A percentile compares a stretch with the other conserved stretches of the same genome.
phyloP scores from a whole-genome alignment of 2,888 invertebrate species.

The Loripinus fragilis region DNA sequence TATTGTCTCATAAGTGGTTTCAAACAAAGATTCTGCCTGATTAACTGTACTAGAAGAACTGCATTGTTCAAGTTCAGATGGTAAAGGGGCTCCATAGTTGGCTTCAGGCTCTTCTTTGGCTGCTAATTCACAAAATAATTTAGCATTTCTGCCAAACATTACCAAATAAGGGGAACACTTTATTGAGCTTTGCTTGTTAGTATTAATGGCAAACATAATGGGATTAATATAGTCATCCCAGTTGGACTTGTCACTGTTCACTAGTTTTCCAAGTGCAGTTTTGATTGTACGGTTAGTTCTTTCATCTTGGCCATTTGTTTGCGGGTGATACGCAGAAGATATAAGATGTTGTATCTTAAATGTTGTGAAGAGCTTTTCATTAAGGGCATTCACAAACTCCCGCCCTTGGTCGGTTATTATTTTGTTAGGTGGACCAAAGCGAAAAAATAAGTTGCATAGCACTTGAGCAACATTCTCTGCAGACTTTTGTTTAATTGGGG shows the following conservation, averaged over 20 bases:
- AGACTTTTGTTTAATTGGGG: background rate
- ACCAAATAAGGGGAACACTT: background rate
- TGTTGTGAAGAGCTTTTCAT: background rate
- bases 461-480: background rate
- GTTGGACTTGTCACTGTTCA: background rate
- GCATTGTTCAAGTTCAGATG: background rate
- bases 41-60: background rate
- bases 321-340: conserved; percentile 36
- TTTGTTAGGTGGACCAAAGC: conserved; percentile 19
- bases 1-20: background rate
- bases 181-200: background rate
- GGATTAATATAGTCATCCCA: conserved; percentile 11
- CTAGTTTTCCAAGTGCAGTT: background rate
- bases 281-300: conserved; percentile 36
- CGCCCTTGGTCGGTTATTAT: conserved; percentile 22
- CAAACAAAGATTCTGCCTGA: background rate
- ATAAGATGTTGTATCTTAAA: conserved; percentile 9
- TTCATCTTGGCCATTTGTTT: conserved; percentile 36
- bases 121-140: background rate
- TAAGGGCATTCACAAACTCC: conserved; percentile 20
- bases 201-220: conserved; percentile 3
- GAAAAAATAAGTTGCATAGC: background rate
- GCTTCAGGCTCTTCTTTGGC: background rate
- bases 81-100: too few species aligned
- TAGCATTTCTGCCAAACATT: background rate